phyloP scores from a whole-genome alignment of 2,113 vertebrate genomes.

The Colinus virginianus region DNA sequence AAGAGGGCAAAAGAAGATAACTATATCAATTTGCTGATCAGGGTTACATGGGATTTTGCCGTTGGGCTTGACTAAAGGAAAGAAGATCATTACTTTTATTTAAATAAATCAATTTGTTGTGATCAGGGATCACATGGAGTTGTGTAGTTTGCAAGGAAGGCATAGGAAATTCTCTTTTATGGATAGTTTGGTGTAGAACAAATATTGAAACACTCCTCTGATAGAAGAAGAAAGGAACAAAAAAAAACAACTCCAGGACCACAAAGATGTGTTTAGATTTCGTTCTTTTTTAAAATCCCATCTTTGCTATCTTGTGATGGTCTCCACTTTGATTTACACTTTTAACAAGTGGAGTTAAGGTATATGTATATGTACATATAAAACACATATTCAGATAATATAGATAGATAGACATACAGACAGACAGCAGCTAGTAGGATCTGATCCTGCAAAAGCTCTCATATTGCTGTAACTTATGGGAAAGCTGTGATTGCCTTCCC shows the following conservation, averaged over 20 bases:
- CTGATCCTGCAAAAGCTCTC: not conserved
- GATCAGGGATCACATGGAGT: constrained; percentile 61
- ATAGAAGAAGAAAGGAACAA: not conserved
- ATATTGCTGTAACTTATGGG: not conserved
- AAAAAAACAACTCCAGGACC: not conserved
- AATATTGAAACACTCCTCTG: not conserved
- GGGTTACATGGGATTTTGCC: constrained; percentile 60
- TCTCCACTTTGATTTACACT: not conserved
- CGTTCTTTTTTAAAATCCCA: not conserved
- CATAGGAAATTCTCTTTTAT: constrained; percentile 44
- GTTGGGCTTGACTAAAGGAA: constrained; percentile 32
- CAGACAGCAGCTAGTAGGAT: rapidly evolving
- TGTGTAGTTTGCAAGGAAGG: not conserved
- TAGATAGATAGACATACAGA: rapidly evolving
- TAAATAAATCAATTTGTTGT: constrained; percentile 76
- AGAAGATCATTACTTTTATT: constrained; percentile 69
- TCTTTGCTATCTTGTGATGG: not conserved
- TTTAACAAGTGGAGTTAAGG: not conserved
- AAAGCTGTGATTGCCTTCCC: not conserved
- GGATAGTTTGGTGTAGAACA: not conserved
- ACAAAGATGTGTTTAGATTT: not conserved
- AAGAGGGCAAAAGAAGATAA: constrained; percentile 60
- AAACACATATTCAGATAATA: rapidly evolving
- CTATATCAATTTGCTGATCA: constrained; percentile 61
- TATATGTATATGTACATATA: too few species aligned